Evolutionary conservation across 2,888 invertebrate species (phyloP), one percentile per base, ranked within the genome.

Genomic region (Rhingia rostrata): DNA sequence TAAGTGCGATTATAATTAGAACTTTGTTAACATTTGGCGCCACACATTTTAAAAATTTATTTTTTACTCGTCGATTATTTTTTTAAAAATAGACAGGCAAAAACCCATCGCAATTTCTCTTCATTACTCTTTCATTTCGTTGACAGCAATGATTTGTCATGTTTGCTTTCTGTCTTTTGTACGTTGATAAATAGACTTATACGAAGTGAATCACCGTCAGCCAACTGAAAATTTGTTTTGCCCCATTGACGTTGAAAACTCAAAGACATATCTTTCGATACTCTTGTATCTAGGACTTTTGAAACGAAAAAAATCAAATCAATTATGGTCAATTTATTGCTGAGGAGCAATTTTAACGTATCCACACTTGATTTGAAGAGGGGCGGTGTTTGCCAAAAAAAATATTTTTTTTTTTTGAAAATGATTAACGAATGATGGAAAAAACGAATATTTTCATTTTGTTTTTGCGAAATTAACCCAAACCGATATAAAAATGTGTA

Each of bases 11-110:
- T 73, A 60, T 72, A 79, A 72, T 80, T 61, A 80, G 73, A 60
- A 74, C 73, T 58, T 58, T 14, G 73, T 74, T 54, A 74, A 78
- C 63, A 64, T 74, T 69, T 51, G 79, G 79, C 79, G 83, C 83
- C 79, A 79, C 43, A 37, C 66, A 58, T 51, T 69, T 74, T 7
- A 75, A 53, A 49, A 61, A 72, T 61, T 32, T 53, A 41, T 63
- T 63, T 70, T 74, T 41, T 30, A 66, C 7, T 49, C 73, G 56
- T 67, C 78, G 43, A 67, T 69, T 79, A 60, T 79, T 69, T 74
- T n/a, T 58, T 4, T 22, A 5, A 74, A 83, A 74, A 69, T 69
- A 69, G 39, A 54, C 53, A 4, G 22, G 22, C 45, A n/a, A 67
- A 61, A 56, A 73, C 37, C 56, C 51, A 49, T 78, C 67, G 73